Conservation (phyloP, 2,888 invertebrate species). For the Oeneis ivallda region DNA sequence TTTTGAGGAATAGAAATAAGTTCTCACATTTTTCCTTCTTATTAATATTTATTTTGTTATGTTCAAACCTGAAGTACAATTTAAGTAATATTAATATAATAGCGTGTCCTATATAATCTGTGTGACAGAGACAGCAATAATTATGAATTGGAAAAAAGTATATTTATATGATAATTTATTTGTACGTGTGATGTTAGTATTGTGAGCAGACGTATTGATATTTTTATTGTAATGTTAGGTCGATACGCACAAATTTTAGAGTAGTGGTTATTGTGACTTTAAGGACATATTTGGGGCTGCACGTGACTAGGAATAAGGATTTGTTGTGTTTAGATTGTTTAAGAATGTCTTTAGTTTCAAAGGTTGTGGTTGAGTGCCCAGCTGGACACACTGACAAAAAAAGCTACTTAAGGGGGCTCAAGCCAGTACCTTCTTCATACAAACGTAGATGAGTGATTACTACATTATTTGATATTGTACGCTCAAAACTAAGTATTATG, state of each 20-base stretch:
- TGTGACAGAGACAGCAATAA: conserved; percentile 80
- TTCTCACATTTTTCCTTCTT: background rate
- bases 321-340: conserved; percentile 20
- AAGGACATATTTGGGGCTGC: conserved; percentile 37
- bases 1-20: background rate
- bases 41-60: conserved; percentile 23
- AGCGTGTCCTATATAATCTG: conserved; percentile 74
- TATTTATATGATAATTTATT: conserved; percentile 54
- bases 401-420: no score
- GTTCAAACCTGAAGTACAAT: conserved; percentile 61
- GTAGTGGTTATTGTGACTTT: conserved; percentile 60
- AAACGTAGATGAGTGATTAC: no score
- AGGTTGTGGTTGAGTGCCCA: no score
- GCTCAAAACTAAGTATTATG: no score
- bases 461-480: no score
- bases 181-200: conserved; percentile 52
- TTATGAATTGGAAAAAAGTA: conserved; percentile 54
- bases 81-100: conserved; percentile 66
- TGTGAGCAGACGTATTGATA: conserved; percentile 46
- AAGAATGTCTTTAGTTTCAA: no score
- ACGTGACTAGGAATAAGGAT: conserved; percentile 6
- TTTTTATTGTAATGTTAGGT: conserved; percentile 63
- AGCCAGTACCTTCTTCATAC: no score
- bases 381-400: no score
- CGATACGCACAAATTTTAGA: conserved; percentile 79